phyloP scores from a whole-genome alignment of 2,888 invertebrate species.

The Drosophila imparisetae region DNA sequence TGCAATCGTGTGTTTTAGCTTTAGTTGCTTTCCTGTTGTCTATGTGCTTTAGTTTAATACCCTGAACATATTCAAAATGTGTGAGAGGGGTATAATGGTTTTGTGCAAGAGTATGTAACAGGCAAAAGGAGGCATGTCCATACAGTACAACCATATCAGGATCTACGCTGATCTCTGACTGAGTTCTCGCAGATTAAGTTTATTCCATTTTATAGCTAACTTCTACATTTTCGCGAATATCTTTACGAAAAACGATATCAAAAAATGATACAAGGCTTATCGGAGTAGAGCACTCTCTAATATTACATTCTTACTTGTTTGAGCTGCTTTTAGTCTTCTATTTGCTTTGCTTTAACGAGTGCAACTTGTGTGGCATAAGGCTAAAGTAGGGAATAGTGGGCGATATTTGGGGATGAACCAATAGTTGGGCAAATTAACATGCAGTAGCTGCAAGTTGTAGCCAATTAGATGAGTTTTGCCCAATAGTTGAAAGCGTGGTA shows the following conservation, averaged over 20 bases:
- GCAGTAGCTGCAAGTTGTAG: conserved; percentile 68
- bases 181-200: neutral
- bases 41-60: conserved; percentile 36
- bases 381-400: conserved; percentile 13
- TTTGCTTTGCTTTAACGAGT: conserved; percentile 60
- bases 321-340: conserved; percentile 46
- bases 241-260: neutral
- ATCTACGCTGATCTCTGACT: neutral
- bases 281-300: neutral
- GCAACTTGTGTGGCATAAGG: conserved; percentile 30
- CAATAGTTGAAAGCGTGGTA: conserved; percentile 29
- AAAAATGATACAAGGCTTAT: neutral
- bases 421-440: conserved; percentile 73
- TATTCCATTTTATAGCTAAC: neutral
- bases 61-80: neutral
- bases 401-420: conserved; percentile 38
- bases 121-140: neutral
- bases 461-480: conserved; percentile 54
- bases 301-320: neutral
- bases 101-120: neutral
- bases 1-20: conserved; percentile 49
- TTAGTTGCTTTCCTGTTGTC: conserved; percentile 42
- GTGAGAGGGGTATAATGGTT: neutral
- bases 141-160: neutral
- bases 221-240: neutral